These are phyloP conservation scores for Anoplophora glabripennis DNA, from an alignment of 1,140 invertebrate species.

Conservation along the genomic window DNA sequence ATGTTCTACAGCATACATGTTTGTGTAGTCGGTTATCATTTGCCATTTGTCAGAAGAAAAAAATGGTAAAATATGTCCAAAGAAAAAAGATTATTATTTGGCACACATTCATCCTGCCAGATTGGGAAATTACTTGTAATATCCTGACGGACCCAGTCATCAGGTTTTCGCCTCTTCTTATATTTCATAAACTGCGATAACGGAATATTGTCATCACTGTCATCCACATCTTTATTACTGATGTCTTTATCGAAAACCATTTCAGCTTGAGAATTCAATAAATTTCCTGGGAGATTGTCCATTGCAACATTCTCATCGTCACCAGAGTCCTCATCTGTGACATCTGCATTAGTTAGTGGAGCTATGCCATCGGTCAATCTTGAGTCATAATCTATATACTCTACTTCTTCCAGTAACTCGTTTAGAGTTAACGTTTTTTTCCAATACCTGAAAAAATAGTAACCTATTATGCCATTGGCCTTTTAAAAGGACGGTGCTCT, in stretches of 20 bases:
- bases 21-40: constrained; percentile 7
- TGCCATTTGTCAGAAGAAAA: constrained; percentile 18
- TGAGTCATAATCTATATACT: constrained; percentile 13
- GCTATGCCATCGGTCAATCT: constrained; percentile 10
- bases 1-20: constrained; percentile 15
- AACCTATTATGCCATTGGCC: constrained; percentile 9
- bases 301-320: constrained; percentile 25
- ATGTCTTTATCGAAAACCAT: constrained; percentile 2
- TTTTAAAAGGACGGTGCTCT: constrained; percentile 15
- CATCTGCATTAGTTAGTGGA: constrained; percentile 16
- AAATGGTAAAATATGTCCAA: constrained; percentile 15
- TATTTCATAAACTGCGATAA: constrained; percentile 4
- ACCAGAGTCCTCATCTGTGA: constrained; percentile 24
- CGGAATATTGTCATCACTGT: constrained; percentile 20
- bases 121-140: constrained; percentile 4
- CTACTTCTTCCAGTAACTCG: constrained; percentile 18
- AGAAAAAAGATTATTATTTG: constrained; percentile 5
- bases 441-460: constrained; percentile 20
- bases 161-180: not conserved
- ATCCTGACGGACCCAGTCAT: constrained; percentile 6
- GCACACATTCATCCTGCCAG: not conserved
- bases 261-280: constrained; percentile 14
- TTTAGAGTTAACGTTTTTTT: constrained; percentile 18
- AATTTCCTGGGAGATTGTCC: constrained; percentile 17
- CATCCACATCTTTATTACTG: not conserved